Evolutionary conservation across 2,888 invertebrate species (phyloP), one percentile per base, ranked within the genome.

Genomic region (Tinea pellionella): DNA sequence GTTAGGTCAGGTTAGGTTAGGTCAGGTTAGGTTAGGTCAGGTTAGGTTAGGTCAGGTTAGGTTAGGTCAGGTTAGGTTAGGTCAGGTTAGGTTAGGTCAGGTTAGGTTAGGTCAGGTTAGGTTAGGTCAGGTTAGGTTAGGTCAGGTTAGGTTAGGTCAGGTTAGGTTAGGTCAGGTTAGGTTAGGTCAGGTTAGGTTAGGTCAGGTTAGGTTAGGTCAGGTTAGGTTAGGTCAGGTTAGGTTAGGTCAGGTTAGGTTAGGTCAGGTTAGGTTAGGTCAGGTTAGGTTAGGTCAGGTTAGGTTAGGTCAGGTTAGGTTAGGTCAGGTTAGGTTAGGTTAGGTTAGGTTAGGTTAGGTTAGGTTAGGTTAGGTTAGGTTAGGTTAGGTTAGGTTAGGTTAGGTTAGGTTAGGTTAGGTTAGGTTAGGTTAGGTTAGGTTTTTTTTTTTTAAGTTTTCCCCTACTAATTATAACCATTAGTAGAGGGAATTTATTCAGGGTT

Each of bases 101-200:
- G n/a, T n/a, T n/a, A n/a, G n/a, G 30, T 12, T n/a, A 4, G 42
- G 6, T 9, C 12, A 13, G 8, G n/a, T 42, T 42, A 6, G n/a
- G n/a, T 42, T 61, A 59, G 61, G 61, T 61, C 59, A 61, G 61
- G 61, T 61, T 61, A 61, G 61, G 59, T 61, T 61, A 59, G 59
- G 58, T 57, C 43, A 56, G 59, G 59, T 59, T 59, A 61, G 55
- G 59, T 59, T 59, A 61, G 61, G 59, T 42, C 12, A 42, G 42
- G 42, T 42, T 42, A 42, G 42, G 6, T 42, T 42, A 4, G 42
- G 42, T 42, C 12, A 42, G 42, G 42, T 42, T 42, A 42, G 42
- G 12, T 42, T 42, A 13, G 42, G 42, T 42, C 4, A 9, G 42
- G 42, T 42, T n/a, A 42, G 42, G 42, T 42, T 42, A n/a, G 42